Evolutionary conservation across 1,140 invertebrate species (phyloP).

Genomic region (Heliconius hewitsoni): DNA sequence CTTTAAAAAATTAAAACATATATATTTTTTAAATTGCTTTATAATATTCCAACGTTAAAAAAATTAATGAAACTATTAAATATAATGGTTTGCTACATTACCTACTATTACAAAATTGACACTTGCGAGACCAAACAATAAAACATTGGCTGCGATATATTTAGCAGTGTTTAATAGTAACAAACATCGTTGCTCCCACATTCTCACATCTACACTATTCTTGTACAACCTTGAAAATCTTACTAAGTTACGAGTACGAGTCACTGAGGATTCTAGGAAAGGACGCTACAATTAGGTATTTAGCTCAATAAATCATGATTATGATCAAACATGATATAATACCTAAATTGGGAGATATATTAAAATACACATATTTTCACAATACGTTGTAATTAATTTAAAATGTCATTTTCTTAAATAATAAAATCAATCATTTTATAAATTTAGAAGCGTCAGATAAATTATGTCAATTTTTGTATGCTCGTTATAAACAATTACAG

Average conservation of each 20-base stretch:
- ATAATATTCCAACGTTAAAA: neutral
- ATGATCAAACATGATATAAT: neutral
- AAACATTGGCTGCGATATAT: constrained; percentile 56
- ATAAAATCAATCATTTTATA: too few species aligned
- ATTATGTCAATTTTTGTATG: too few species aligned
- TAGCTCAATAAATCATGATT: neutral
- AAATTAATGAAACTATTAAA: neutral
- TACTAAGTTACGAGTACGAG: constrained; percentile 48
- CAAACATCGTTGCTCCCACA: constrained; percentile 59
- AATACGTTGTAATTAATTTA: too few species aligned
- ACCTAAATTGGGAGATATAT: neutral
- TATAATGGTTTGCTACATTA: neutral
- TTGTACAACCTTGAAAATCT: constrained; percentile 58
- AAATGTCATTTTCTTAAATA: too few species aligned
- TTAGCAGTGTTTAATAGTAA: constrained; percentile 54
- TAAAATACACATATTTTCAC: neutral
- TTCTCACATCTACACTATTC: constrained; percentile 63
- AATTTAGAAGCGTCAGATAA: too few species aligned
- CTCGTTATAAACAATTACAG: too few species aligned
- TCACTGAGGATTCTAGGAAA: constrained; percentile 47
- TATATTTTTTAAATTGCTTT: too few species aligned
- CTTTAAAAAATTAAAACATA: too few species aligned
- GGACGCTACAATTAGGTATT: constrained; percentile 38
- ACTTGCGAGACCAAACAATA: constrained; percentile 1
- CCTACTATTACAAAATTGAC: neutral